Evolutionary conservation across 2,797 vertebrate genomes (phyloP).

Genomic region (Lacerta agilis): DNA sequence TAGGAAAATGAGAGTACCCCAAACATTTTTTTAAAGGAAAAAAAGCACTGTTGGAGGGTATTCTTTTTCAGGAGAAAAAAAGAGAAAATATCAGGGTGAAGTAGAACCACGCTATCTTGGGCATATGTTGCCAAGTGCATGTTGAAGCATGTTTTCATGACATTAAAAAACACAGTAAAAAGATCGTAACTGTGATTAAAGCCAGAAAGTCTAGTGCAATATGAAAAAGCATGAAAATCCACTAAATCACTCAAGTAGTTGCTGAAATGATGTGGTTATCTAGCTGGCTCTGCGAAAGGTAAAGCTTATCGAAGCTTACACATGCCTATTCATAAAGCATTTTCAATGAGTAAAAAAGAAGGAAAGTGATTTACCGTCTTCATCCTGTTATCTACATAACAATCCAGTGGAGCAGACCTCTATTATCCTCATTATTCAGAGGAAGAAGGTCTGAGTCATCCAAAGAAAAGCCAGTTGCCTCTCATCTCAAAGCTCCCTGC

Average conservation of each 20-base stretch:
- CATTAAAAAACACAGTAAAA: neutral
- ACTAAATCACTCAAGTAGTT: neutral
- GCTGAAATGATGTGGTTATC: neutral
- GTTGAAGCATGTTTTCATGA: neutral
- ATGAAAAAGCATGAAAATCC: neutral
- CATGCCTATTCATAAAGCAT: neutral
- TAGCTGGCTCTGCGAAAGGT: neutral
- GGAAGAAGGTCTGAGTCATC: neutral
- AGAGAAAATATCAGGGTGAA: neutral
- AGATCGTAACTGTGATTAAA: neutral
- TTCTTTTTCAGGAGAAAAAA: neutral
- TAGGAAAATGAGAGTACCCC: no score
- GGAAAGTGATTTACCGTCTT: neutral
- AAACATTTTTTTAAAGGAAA: neutral
- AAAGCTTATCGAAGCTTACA: neutral
- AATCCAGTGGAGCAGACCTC: neutral
- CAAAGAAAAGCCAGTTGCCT: neutral
- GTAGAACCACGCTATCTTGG: no score
- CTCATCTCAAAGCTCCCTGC: neutral
- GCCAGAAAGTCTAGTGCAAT: neutral
- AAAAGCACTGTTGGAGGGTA: neutral
- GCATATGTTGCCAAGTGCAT: neutral
- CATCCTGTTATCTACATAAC: neutral
- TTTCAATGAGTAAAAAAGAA: neutral
- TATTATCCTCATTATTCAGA: neutral